These are phyloP conservation scores for Hyperoplus lanceolatus DNA, from an alignment of 2,797 vertebrate genomes.

Conservation along the genomic window DNA sequence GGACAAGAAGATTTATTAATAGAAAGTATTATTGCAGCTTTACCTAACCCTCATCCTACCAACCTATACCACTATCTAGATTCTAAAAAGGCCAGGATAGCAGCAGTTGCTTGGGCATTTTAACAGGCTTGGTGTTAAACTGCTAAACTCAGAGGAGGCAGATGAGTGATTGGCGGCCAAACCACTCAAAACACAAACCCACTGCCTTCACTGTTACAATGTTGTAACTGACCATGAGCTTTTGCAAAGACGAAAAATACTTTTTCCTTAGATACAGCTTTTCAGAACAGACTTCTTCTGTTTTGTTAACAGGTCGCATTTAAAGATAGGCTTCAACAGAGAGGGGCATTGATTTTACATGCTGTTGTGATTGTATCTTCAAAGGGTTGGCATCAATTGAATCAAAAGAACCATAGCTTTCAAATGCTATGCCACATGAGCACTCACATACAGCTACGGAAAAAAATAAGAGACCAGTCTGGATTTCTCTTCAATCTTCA, in stretches of 20 bases:
- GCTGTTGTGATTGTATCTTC: too few species aligned
- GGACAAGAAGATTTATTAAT: too few species aligned
- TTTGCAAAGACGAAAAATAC: conserved; percentile 45
- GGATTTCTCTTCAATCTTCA: too few species aligned
- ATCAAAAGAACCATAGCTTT: too few species aligned
- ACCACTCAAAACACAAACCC: conserved; percentile 65
- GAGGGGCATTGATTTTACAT: too few species aligned
- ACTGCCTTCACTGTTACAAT: conserved; percentile 35
- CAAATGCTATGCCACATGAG: too few species aligned
- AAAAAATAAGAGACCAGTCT: too few species aligned
- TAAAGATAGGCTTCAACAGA: too few species aligned
- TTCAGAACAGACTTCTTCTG: background rate
- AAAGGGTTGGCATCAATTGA: too few species aligned
- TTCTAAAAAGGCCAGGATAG: conserved; percentile 81
- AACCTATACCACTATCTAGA: conserved; percentile 39
- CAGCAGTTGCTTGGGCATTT: conserved; percentile 83
- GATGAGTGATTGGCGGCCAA: conserved; percentile 77
- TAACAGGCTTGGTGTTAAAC: conserved; percentile 81
- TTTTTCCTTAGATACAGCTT: conserved; percentile 20
- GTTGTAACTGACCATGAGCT: conserved; percentile 67
- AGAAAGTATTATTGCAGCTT: too few species aligned
- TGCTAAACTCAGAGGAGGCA: conserved; percentile 76
- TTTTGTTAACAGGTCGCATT: background rate
- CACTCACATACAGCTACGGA: too few species aligned
- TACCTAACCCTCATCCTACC: too few species aligned